Conservation (phyloP, 2,113 vertebrate species). For the Leuciscus idus region DNA sequence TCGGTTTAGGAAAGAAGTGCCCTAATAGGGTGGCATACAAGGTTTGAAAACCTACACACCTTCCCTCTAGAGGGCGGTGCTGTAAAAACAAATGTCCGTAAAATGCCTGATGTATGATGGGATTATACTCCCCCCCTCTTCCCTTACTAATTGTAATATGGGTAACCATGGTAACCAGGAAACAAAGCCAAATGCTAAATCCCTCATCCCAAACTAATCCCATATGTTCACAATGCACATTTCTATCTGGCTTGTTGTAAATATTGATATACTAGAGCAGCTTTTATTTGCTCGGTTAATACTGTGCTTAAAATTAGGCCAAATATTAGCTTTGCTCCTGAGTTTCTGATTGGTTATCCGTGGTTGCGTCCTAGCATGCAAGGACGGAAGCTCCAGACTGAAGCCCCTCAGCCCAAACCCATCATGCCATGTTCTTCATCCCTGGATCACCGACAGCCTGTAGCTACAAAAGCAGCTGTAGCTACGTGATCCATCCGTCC, state of each 20-base stretch:
- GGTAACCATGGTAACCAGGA: constrained; percentile 69
- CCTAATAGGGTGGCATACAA: constrained; percentile 97
- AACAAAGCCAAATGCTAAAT: constrained; percentile 68
- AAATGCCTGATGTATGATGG: constrained; percentile 57
- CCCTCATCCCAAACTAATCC: constrained; percentile 12
- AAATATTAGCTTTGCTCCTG: constrained; percentile 45
- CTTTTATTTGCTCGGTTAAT: constrained; percentile 10
- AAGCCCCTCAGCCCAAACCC: constrained; percentile 50
- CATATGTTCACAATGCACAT: constrained; percentile 9
- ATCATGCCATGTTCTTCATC: constrained; percentile 54
- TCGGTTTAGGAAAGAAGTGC: constrained; percentile 97
- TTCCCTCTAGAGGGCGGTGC: constrained; percentile 62
- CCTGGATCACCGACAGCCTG: constrained; percentile 16
- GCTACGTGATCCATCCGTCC: constrained; percentile 27
- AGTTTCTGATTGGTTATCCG: constrained; percentile 59
- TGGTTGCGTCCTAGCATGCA: constrained; percentile 64
- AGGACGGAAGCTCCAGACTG: constrained; percentile 56
- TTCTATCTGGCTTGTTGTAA: constrained; percentile 7
- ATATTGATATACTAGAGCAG: neutral
- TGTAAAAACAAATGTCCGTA: constrained; percentile 65
- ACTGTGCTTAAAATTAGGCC: neutral
- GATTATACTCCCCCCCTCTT: constrained; percentile 41
- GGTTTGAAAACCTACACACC: constrained; percentile 86
- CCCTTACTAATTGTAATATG: constrained; percentile 66
- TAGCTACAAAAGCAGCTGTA: constrained; percentile 17